Percentiles rank a stretch among this genome's conserved stretches.
Conservation (phyloP, 2,113 vertebrate species). For the Morone chrysops region DNA sequence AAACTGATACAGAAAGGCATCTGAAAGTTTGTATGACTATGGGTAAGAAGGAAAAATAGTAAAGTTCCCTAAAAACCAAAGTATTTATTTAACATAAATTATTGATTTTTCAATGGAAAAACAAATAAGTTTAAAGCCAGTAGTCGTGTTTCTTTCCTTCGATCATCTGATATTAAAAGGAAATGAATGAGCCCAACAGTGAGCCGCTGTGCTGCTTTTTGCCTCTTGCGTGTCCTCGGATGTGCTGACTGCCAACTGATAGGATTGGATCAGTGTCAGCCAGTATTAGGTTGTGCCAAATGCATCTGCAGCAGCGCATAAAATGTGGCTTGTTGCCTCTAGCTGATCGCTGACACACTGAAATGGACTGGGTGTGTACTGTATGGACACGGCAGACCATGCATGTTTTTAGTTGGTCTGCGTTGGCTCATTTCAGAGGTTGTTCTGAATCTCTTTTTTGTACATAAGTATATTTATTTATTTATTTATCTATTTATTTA, state of each 20-base stretch:
- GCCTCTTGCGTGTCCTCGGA: slow-evolving; percentile 42
- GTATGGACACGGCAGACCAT: slow-evolving; percentile 31
- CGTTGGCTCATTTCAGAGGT: slow-evolving; percentile 33
- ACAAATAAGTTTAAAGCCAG: neutral
- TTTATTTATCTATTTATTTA: slow-evolving; percentile 71
- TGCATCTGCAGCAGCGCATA: slow-evolving; percentile 30
- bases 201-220: slow-evolving; percentile 16
- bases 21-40: slow-evolving; percentile 3
- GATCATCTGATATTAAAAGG: neutral
- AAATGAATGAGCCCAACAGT: neutral
- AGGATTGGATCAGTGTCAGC: slow-evolving; percentile 15
- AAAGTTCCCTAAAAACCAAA: slow-evolving; percentile 19
- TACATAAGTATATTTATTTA: slow-evolving; percentile 76
- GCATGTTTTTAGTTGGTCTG: slow-evolving; percentile 67
- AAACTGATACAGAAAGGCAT: neutral
- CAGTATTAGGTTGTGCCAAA: slow-evolving; percentile 67
- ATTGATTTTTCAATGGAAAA: neutral
- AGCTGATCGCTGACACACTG: slow-evolving; percentile 7
- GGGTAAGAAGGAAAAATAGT: slow-evolving; percentile 1
- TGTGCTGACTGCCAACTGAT: slow-evolving; percentile 31
- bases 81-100: slow-evolving; percentile 12
- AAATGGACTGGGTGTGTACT: slow-evolving; percentile 16
- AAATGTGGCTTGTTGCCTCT: slow-evolving; percentile 32
- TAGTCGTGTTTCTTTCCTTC: neutral
- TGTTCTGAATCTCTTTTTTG: slow-evolving; percentile 62